phyloP scores from a whole-genome alignment of 2,888 invertebrate genomes.

The Brachypterus glaber region DNA sequence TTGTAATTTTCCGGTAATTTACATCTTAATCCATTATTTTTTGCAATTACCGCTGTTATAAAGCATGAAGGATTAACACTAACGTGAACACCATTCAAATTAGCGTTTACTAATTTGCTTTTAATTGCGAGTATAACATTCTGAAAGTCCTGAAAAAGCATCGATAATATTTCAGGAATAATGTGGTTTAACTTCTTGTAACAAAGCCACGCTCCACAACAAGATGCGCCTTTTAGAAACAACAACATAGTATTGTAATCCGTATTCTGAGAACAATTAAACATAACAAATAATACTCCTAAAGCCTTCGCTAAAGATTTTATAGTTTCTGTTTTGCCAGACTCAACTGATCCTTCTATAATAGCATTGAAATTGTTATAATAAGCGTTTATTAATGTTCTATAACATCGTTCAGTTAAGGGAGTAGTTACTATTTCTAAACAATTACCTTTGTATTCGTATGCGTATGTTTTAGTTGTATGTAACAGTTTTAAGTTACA shows the following conservation, averaged over 20 bases:
- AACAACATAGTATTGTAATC: conserved; percentile 74
- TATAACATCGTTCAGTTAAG: conserved; percentile 64
- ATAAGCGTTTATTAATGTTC: conserved; percentile 70
- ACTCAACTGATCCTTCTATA: conserved; percentile 67
- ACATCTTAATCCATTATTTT: conserved; percentile 56
- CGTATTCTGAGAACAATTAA: conserved; percentile 73
- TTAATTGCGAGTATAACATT: conserved; percentile 65
- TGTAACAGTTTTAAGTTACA: conserved; percentile 62
- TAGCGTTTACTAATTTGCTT: conserved; percentile 49
- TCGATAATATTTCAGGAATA: conserved; percentile 67
- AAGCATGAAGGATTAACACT: conserved; percentile 61
- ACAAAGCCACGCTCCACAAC: conserved; percentile 75
- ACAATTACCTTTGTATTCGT: conserved; percentile 73
- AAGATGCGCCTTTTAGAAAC: conserved; percentile 67
- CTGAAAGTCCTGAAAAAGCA: conserved; percentile 68
- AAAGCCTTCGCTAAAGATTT: conserved; percentile 81
- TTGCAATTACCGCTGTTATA: conserved; percentile 63
- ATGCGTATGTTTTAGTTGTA: conserved; percentile 63
- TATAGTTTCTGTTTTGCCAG: conserved; percentile 80
- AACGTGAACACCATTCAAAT: conserved; percentile 61
- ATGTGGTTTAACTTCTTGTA: conserved; percentile 77
- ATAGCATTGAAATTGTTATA: conserved; percentile 70
- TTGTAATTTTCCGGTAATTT: conserved; percentile 73
- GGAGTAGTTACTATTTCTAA: conserved; percentile 61
- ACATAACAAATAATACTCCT: conserved; percentile 50